phyloP scores from a whole-genome alignment of 2,113 vertebrate genomes.

The Trematomus loennbergii region DNA sequence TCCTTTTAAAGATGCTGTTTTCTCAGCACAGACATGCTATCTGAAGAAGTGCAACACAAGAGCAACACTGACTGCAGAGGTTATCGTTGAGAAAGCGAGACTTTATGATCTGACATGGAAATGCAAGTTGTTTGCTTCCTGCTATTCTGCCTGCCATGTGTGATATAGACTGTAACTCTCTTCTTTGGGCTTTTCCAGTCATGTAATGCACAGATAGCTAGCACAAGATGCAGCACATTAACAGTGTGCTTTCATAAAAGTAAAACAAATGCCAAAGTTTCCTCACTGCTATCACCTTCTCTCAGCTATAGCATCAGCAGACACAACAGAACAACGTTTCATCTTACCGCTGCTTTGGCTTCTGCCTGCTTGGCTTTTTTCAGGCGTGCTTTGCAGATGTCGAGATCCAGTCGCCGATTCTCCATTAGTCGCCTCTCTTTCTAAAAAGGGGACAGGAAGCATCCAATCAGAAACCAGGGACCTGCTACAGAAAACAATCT shows the following conservation, averaged over 20 bases:
- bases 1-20: background rate
- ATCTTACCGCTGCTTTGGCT: constrained; percentile 93
- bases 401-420: constrained; percentile 94
- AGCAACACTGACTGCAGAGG: background rate
- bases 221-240: background rate
- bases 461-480: background rate
- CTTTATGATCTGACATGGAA: background rate
- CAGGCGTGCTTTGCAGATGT: constrained; percentile 94
- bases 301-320: background rate
- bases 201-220: background rate
- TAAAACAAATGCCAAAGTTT: background rate
- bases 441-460: constrained; percentile 73
- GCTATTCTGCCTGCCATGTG: background rate
- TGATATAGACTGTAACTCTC: background rate
- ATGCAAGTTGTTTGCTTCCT: background rate
- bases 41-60: background rate
- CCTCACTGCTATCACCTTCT: background rate
- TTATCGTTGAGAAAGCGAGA: background rate
- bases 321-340: constrained; percentile 22
- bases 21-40: constrained; percentile 3
- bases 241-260: background rate
- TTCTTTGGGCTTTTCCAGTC: background rate
- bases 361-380: constrained; percentile 96
- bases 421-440: constrained; percentile 93
- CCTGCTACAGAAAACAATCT: background rate